phyloP scores from a whole-genome alignment of 1,140 invertebrate genomes.

The Holotrichia oblita region DNA sequence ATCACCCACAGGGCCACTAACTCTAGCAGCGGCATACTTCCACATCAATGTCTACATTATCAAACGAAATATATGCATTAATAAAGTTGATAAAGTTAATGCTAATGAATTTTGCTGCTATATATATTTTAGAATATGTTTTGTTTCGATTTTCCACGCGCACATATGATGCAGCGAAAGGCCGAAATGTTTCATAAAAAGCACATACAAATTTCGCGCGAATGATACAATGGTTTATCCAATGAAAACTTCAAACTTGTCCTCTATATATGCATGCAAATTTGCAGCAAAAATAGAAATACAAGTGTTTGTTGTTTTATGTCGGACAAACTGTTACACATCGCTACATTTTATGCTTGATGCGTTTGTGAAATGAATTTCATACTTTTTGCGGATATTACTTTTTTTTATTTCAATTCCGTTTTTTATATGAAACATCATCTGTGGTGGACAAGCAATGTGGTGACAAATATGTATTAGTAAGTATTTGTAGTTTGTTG shows the following conservation, averaged over 20 bases:
- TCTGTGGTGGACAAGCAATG: background rate
- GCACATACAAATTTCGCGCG: background rate
- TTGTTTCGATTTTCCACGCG: background rate
- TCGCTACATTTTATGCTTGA: background rate
- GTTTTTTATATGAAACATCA: background rate
- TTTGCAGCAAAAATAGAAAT: constrained; percentile 13
- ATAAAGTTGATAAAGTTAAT: background rate
- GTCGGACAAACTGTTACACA: background rate
- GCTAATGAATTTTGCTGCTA: background rate
- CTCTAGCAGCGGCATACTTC: background rate
- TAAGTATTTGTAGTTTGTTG: background rate
- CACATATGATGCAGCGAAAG: background rate
- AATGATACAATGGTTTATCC: background rate
- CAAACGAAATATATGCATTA: background rate
- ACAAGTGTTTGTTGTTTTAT: background rate
- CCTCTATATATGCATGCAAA: background rate
- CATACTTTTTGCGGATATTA: background rate
- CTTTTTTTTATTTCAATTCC: background rate
- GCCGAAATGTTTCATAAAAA: background rate
- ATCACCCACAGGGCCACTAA: background rate
- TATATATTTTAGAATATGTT: background rate
- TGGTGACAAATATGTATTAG: background rate
- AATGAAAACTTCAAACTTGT: background rate
- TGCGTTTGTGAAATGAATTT: background rate
- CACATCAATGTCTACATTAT: background rate